Conservation (phyloP, 1,140 invertebrate species). For the Ephestia elutella region DNA sequence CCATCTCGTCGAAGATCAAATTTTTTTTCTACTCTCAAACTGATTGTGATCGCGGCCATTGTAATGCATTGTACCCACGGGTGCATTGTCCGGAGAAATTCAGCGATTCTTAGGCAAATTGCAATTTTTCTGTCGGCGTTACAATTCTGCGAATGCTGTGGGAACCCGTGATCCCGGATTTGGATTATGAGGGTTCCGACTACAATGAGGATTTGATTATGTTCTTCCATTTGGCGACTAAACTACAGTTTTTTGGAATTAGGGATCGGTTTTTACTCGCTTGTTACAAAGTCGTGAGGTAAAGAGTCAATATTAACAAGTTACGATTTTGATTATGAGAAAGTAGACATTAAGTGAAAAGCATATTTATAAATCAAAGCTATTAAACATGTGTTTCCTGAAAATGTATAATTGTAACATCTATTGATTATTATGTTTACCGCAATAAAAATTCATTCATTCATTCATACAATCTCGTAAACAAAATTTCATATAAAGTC, state of each 20-base stretch:
- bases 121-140: conserved; percentile 39
- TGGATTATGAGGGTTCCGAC: conserved; percentile 18
- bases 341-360: no score
- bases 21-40: conserved; percentile 48
- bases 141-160: conserved; percentile 50
- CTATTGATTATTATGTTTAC: no score
- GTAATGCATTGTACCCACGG: conserved; percentile 42
- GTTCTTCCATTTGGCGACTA: background rate
- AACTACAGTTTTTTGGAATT: background rate
- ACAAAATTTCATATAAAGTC: no score
- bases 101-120: conserved; percentile 51
- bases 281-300: background rate
- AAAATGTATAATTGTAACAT: no score
- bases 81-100: conserved; percentile 50
- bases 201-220: conserved; percentile 11
- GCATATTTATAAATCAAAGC: no score
- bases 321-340: background rate
- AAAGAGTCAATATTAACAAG: background rate
- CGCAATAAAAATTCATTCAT: no score
- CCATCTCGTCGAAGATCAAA: conserved; percentile 34
- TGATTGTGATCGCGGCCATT: conserved; percentile 60
- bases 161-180: conserved; percentile 41
- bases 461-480: no score
- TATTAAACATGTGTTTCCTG: no score
- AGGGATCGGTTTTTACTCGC: background rate